Percentiles rank a stretch among this genome's conserved stretches.
Conservation (phyloP, 1,140 invertebrate genomes). For the Dendrolimus punctatus region DNA sequence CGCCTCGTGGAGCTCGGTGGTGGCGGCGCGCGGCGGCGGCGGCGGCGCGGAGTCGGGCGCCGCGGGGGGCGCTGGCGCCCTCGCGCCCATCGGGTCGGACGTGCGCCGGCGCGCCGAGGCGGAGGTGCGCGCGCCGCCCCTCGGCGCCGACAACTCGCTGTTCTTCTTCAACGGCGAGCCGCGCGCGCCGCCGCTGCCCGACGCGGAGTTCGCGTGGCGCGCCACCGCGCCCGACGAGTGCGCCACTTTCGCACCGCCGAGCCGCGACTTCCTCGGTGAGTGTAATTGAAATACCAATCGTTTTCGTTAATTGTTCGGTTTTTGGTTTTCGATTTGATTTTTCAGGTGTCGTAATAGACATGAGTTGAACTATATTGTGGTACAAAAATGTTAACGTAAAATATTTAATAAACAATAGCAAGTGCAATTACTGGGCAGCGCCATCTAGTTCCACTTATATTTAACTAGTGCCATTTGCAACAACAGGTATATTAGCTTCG, state of each 20-base stretch:
- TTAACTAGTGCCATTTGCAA: too few relatives aligned
- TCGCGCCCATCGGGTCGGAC: slow-evolving; percentile 23
- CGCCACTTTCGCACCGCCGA: slow-evolving; percentile 8
- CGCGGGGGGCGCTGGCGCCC: slow-evolving; percentile 8
- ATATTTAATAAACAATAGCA: too few relatives aligned
- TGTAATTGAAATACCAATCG: background rate
- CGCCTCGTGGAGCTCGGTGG: slow-evolving; percentile 33
- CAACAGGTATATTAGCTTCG: too few relatives aligned
- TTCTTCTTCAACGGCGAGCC: slow-evolving; percentile 43
- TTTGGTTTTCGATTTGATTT: too few relatives aligned
- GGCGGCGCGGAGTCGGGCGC: slow-evolving; percentile 4
- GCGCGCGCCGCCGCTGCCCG: slow-evolving; percentile 76
- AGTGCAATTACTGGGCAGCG: too few relatives aligned
- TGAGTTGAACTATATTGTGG: too few relatives aligned
- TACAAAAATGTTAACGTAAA: too few relatives aligned
- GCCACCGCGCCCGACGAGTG: slow-evolving; percentile 8
- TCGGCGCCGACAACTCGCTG: slow-evolving; percentile 28
- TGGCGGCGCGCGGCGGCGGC: slow-evolving; percentile 10
- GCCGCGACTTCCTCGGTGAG: slow-evolving; percentile 26
- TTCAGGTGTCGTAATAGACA: too few relatives aligned
- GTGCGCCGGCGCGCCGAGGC: slow-evolving; percentile 26
- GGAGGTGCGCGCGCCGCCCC: slow-evolving; percentile 13
- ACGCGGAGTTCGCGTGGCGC: slow-evolving; percentile 69
- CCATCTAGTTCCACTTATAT: too few relatives aligned
- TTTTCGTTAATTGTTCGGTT: too few relatives aligned